These are phyloP conservation scores for Schizothorax lantsangensis DNA, from an alignment of 2,797 vertebrate species.

Conservation along the genomic window DNA sequence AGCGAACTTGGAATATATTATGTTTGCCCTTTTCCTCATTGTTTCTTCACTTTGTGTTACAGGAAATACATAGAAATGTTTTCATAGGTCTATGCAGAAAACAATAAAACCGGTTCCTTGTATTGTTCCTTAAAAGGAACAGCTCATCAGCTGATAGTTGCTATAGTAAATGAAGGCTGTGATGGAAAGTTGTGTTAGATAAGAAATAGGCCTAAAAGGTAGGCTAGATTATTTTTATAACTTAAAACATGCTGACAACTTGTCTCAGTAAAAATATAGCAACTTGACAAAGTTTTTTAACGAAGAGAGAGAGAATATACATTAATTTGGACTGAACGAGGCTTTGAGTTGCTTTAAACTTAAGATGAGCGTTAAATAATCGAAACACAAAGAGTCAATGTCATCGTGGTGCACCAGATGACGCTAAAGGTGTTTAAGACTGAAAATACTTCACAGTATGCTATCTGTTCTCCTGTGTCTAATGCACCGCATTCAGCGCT, in stretches of 20 bases:
- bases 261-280: not conserved
- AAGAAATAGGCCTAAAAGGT: not conserved
- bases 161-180: not conserved
- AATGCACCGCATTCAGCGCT: not conserved
- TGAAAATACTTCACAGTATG: not conserved
- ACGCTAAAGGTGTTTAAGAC: conserved; percentile 15
- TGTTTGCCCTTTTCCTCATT: not conserved
- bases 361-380: not conserved
- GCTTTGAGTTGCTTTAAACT: not conserved
- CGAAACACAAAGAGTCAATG: not conserved
- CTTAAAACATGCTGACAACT: not conserved
- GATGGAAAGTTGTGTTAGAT: not conserved
- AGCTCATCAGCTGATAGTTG: not conserved
- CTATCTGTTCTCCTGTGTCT: not conserved
- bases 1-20: not conserved
- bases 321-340: not conserved
- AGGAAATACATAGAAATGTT: conserved; percentile 30
- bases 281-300: not conserved
- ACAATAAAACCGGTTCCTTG: conserved; percentile 40
- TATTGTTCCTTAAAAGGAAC: not conserved
- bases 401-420: conserved; percentile 36
- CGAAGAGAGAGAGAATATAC: not conserved
- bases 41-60: not conserved
- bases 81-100: conserved; percentile 25
- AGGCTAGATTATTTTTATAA: not conserved